Conservation (phyloP, 2,888 invertebrate genomes). For the Morpho deidamia region DNA sequence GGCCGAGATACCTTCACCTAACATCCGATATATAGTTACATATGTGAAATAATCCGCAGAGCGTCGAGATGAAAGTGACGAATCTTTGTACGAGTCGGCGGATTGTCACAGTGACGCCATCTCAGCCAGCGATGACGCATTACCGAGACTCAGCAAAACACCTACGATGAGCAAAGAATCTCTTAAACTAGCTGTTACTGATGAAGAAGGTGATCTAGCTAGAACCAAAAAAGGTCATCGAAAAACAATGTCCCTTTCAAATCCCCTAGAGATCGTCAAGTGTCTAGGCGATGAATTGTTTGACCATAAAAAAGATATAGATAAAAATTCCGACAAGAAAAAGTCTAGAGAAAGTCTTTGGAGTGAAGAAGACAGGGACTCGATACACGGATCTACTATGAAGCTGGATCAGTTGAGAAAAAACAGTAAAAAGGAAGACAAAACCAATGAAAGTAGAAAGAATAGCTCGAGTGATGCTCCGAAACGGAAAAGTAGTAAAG, state of each 20-base stretch:
- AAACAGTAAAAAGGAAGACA: slow-evolving; percentile 63
- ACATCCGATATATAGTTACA: slow-evolving; percentile 9
- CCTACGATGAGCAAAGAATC: slow-evolving; percentile 71
- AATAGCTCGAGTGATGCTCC: slow-evolving; percentile 52
- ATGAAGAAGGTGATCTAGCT: slow-evolving; percentile 58
- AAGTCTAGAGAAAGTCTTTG: slow-evolving; percentile 71
- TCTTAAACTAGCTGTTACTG: slow-evolving; percentile 64
- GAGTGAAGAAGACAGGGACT: slow-evolving; percentile 70
- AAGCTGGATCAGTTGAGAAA: slow-evolving; percentile 59
- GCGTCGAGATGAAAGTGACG: slow-evolving; percentile 70
- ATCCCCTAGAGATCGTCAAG: slow-evolving; percentile 68
- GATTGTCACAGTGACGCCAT: slow-evolving; percentile 69
- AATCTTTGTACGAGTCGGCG: slow-evolving; percentile 69
- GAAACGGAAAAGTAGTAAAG: slow-evolving; percentile 66
- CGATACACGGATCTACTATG: slow-evolving; percentile 56
- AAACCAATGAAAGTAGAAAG: slow-evolving; percentile 51
- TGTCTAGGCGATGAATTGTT: slow-evolving; percentile 71
- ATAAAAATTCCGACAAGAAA: slow-evolving; percentile 60
- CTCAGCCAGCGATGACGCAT: slow-evolving; percentile 64
- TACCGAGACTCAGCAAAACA: slow-evolving; percentile 57
- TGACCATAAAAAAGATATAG: slow-evolving; percentile 57
- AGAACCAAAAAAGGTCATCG: slow-evolving; percentile 62
- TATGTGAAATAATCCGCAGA: slow-evolving; percentile 37
- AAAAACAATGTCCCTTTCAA: slow-evolving; percentile 71
- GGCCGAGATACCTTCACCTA: slow-evolving; percentile 24